phyloP scores from a whole-genome alignment of 2,113 vertebrate species.

The Brevimyrus niger region DNA sequence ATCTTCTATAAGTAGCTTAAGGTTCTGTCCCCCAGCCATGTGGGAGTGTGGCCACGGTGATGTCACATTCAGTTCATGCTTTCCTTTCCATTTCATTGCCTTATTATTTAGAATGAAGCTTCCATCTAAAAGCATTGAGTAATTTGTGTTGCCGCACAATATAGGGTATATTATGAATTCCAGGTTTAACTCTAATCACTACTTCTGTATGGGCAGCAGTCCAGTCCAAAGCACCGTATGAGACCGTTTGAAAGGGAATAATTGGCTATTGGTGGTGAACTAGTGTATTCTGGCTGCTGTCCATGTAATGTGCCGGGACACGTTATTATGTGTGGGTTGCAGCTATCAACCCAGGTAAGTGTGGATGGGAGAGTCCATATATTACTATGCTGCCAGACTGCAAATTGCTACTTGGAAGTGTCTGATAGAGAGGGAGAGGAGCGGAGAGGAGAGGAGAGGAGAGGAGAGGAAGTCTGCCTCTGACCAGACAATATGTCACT shows the following conservation, averaged over 20 bases:
- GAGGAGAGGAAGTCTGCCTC: background rate
- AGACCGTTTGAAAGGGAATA: background rate
- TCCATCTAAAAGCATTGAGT: background rate
- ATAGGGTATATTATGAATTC: background rate
- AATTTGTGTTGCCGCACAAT: background rate
- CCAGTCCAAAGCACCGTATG: background rate
- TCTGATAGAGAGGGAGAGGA: background rate
- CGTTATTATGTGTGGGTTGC: background rate
- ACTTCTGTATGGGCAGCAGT: background rate
- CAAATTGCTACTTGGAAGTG: background rate
- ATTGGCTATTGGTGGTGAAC: background rate
- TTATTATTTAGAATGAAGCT: background rate
- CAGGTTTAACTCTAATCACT: background rate
- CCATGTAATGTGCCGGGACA: background rate
- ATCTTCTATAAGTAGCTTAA: background rate
- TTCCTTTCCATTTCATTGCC: background rate
- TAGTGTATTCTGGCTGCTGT: no score
- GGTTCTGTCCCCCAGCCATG: background rate
- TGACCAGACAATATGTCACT: background rate
- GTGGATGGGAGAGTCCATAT: background rate
- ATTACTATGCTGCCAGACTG: background rate
- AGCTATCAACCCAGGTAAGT: background rate
- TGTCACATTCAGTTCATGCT: background rate
- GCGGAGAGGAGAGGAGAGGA: background rate
- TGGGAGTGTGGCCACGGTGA: background rate